Evolutionary conservation across 2,888 invertebrate genomes (phyloP).

Genomic region (Drosophila nr. medialis): DNA sequence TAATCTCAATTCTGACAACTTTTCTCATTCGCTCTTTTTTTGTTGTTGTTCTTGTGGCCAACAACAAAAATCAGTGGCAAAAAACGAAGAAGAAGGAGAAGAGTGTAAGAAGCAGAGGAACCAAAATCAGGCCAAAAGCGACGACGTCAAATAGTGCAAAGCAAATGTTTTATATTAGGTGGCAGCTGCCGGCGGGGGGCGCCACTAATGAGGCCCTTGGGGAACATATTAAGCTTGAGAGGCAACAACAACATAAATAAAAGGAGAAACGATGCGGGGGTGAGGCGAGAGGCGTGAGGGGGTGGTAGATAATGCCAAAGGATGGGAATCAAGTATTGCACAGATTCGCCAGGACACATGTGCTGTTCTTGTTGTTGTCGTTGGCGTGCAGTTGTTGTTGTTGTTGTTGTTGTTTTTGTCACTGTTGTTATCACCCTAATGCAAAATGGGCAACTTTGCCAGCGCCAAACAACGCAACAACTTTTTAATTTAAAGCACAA

Average conservation of each 20-base stretch:
- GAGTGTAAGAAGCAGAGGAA: conserved; percentile 3
- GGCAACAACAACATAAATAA: conserved; percentile 43
- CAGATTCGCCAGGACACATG: conserved; percentile 37
- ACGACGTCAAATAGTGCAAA: conserved; percentile 70
- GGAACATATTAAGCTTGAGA: conserved; percentile 77
- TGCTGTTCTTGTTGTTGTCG: conserved; percentile 3
- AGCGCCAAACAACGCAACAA: conserved; percentile 36
- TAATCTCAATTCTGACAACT: conserved; percentile 48
- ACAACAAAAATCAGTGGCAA: conserved; percentile 23
- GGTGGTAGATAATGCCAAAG: neutral
- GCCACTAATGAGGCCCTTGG: conserved; percentile 79
- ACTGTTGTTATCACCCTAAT: conserved; percentile 29
- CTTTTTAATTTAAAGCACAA: conserved; percentile 57
- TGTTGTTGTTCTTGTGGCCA: conserved; percentile 13
- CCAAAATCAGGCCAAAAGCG: conserved; percentile 48
- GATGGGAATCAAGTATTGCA: conserved; percentile 34
- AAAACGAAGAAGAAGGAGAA: neutral
- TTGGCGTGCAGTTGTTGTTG: neutral
- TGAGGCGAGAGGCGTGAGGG: neutral
- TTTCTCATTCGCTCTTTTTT: conserved; percentile 3
- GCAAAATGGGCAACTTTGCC: conserved; percentile 54
- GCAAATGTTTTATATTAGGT: conserved; percentile 75
- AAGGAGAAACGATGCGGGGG: conserved; percentile 2
- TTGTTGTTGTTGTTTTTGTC: neutral
- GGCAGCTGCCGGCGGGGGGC: conserved; percentile 62